A percentile compares a stretch with the other conserved stretches of the same genome.
phyloP scores from a whole-genome alignment of 1,140 invertebrate species.

The Chrysoperla carnea region DNA sequence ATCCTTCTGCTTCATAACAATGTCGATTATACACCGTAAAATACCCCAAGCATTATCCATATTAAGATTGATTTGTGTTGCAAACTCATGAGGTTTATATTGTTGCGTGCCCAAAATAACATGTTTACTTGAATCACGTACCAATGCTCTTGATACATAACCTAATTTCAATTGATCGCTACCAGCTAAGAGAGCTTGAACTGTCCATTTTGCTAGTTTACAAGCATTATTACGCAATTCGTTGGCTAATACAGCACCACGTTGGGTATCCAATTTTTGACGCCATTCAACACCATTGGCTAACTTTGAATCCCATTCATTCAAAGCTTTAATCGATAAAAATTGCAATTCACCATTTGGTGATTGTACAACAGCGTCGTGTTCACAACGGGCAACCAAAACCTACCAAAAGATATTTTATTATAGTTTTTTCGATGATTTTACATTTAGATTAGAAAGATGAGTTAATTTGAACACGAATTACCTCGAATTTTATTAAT shows the following conservation, averaged over 20 bases:
- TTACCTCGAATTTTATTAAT: not conserved
- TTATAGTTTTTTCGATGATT: too few species aligned
- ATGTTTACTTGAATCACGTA: constrained; percentile 89
- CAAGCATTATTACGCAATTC: constrained; percentile 97
- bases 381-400: constrained; percentile 85
- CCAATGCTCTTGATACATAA: constrained; percentile 87
- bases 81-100: constrained; percentile 96
- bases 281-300: constrained; percentile 97
- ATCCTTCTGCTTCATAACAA: constrained; percentile 94
- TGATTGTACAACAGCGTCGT: constrained; percentile 85
- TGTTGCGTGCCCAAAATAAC: constrained; percentile 97
- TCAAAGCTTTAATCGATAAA: constrained; percentile 92
- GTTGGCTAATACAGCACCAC: constrained; percentile 94
- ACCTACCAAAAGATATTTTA: constrained; percentile 16
- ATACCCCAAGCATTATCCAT: constrained; percentile 99
- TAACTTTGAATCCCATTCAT: constrained; percentile 95
- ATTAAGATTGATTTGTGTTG: constrained; percentile 95
- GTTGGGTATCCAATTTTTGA: constrained; percentile 90
- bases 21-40: constrained; percentile 93
- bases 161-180: constrained; percentile 98
- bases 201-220: constrained; percentile 98
- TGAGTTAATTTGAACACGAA: too few species aligned
- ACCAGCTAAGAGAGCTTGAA: constrained; percentile 87
- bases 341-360: constrained; percentile 87
- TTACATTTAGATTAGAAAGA: not conserved